These are phyloP conservation scores for Herpetotheres cachinnans DNA, from an alignment of 2,113 vertebrate species.

Conservation along the genomic window DNA sequence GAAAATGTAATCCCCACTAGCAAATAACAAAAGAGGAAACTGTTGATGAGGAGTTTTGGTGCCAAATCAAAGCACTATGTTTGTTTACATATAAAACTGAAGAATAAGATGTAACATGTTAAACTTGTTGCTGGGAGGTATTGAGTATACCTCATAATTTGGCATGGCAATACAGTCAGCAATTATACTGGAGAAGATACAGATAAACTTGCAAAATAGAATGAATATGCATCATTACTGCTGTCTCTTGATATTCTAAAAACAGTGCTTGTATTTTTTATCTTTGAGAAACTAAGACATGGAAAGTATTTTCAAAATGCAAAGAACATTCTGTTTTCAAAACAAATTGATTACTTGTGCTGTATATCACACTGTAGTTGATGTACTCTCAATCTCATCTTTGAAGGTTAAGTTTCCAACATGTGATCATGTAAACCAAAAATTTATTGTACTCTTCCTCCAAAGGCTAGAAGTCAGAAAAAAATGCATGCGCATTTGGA, in stretches of 20 bases:
- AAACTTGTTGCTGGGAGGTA: neutral
- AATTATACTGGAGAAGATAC: neutral
- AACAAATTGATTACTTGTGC: neutral
- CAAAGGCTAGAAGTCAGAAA: neutral
- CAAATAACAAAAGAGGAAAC: neutral
- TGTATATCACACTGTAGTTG: neutral
- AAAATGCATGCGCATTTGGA: neutral
- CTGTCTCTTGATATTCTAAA: neutral
- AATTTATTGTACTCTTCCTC: neutral
- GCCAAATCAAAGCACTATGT: neutral
- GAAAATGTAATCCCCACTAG: neutral
- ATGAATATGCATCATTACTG: neutral
- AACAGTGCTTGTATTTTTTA: neutral
- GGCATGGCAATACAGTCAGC: neutral
- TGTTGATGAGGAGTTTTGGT: neutral
- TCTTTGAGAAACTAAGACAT: neutral
- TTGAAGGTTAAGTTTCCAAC: neutral
- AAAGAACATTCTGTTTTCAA: neutral
- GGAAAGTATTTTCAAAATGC: neutral
- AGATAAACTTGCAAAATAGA: neutral
- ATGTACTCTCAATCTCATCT: neutral
- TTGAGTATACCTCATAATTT: neutral
- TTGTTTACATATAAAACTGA: constrained; percentile 7
- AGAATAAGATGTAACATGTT: neutral
- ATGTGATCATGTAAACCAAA: neutral